Conservation (phyloP, 2,113 vertebrate genomes). For the Herpetotheres cachinnans region DNA sequence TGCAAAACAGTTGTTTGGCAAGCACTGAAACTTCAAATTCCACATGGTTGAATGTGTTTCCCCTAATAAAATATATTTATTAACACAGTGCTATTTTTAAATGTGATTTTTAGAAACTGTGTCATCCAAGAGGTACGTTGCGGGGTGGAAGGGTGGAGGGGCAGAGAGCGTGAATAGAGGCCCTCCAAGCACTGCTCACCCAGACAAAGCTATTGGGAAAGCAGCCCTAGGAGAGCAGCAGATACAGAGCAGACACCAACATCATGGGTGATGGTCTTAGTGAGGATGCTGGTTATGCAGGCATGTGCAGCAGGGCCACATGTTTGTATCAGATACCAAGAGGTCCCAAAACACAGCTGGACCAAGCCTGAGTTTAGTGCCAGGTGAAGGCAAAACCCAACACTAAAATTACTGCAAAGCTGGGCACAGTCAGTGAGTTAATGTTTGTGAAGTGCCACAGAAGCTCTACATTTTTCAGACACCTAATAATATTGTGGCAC, state of each 20-base stretch:
- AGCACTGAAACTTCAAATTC: neutral
- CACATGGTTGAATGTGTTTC: constrained; percentile 10
- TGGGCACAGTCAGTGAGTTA: neutral
- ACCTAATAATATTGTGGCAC: constrained; percentile 21
- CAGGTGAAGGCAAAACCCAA: neutral
- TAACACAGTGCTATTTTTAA: constrained; percentile 26
- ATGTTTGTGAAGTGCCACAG: neutral
- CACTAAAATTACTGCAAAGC: neutral
- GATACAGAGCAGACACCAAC: neutral
- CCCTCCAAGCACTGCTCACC: neutral
- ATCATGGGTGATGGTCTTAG: neutral
- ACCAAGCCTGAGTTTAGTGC: neutral
- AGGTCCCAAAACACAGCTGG: neutral
- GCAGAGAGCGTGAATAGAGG: neutral
- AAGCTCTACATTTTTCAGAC: constrained; percentile 35
- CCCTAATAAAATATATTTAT: constrained; percentile 38
- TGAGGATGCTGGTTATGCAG: neutral
- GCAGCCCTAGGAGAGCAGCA: neutral
- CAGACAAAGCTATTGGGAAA: neutral
- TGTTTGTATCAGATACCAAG: neutral
- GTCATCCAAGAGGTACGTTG: neutral
- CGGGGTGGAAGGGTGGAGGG: neutral
- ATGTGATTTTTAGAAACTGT: constrained; percentile 12
- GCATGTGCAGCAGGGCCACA: neutral
- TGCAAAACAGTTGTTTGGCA: constrained; percentile 1